Base-by-base conservation (phyloP, 2,797 vertebrate genomes). In the Anguilla pacifica region DNA sequence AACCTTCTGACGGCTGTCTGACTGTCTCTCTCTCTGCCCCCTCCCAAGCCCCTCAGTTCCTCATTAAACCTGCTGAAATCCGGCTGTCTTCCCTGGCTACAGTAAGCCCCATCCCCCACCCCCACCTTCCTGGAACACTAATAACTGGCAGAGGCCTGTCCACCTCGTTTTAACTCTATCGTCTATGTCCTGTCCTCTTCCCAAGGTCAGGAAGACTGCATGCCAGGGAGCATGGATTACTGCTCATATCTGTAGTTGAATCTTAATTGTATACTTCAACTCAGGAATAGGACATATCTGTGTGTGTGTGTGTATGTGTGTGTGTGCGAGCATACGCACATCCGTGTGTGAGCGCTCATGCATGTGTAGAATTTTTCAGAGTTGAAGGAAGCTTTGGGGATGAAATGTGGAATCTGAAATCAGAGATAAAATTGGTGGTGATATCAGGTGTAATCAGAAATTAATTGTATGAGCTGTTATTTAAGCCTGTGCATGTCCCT, bases 251-350 rank as follows among this genome's bases (percentile, higher is more conserved):
- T 64, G 39, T 82, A 22, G 39, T 17, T 82, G 57, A 59, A 87
- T 82, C 59, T 67, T 83, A 87, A 83, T 82, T 87, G 86, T 31
- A 15, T 64, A 82, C 64, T 57, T 82, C 35, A 57, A 22, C 74
- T 61, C 28, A 49, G 77, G 43, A 81, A 81, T 81, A 49, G 22
- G 22, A 83, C 83, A 81, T 55, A 61, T 9, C 0, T 82, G 13
- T 77, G 85, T 46, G 22, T 49, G 46, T 70, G 84, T 67, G 61
- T n/a, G 22, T 25, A 4, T 2, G 61, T 25, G 61, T 25, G 6
- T 64, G 61, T 25, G 64, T 70, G 64, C 28, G 61, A 4, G 61
- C 19, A 19, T 3, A 19, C 25, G 61, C 25, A 22, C n/a, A 25
- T n/a, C 22, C 7, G 61, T 67, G 61, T 67, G 61, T 67, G 61